Evolutionary conservation across 1,140 invertebrate species (phyloP).

Genomic region (Sitodiplosis mosellana): DNA sequence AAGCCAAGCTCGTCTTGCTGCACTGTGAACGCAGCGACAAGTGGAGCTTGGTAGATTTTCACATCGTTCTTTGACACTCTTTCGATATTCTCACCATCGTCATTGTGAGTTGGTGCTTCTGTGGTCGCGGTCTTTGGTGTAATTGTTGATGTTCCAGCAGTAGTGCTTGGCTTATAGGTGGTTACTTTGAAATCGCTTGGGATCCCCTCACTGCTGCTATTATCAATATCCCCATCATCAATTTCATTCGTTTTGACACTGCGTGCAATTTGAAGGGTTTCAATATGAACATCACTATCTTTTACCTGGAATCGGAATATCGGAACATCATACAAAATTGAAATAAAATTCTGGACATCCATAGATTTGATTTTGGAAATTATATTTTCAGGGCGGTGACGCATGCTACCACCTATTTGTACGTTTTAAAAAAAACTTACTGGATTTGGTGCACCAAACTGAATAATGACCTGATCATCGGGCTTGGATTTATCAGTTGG

Average conservation of each 20-base stretch:
- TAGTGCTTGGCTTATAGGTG: conserved; percentile 11
- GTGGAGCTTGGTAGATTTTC: conserved; percentile 56
- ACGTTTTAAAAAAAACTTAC: too few species aligned
- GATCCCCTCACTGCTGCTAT: conserved; percentile 15
- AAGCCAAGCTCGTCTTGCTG: conserved; percentile 56
- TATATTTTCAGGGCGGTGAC: too few species aligned
- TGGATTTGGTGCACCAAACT: too few species aligned
- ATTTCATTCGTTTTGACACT: conserved; percentile 10
- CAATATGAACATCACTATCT: background rate
- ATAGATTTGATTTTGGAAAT: too few species aligned
- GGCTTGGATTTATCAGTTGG: conserved; percentile 12
- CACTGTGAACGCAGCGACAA: conserved; percentile 65
- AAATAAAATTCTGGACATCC: too few species aligned
- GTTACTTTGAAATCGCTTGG: conserved; percentile 12
- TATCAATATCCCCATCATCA: conserved; percentile 14
- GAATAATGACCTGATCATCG: conserved; percentile 8
- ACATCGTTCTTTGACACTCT: conserved; percentile 47
- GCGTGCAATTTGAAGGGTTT: conserved; percentile 9
- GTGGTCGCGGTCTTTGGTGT: conserved; percentile 34
- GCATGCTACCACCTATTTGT: too few species aligned
- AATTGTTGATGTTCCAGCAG: conserved; percentile 26
- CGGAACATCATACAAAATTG: too few species aligned
- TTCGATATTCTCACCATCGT: conserved; percentile 42
- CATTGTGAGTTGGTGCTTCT: conserved; percentile 35
- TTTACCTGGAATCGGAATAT: background rate